Conservation (phyloP, 2,888 invertebrate species). For the Linhomoeus sp. region DNA sequence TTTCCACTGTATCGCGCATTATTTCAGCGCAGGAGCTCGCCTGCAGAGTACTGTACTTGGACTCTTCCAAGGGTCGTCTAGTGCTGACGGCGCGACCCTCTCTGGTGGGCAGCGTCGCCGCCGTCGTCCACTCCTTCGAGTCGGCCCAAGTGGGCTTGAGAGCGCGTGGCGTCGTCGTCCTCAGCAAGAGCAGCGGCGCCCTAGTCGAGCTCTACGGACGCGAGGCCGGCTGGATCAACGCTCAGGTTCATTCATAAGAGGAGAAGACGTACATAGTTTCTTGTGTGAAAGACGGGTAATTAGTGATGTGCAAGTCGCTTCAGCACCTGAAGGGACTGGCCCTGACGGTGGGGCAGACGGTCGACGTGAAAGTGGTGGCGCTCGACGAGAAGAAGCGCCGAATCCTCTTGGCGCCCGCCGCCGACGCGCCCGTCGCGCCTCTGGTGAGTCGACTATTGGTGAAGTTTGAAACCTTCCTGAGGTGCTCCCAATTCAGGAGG, state of each 20-base stretch:
- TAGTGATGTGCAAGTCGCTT: too few relatives aligned
- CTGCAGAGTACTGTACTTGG: not conserved
- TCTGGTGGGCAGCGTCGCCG: constrained; percentile 1
- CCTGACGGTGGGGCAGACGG: not conserved
- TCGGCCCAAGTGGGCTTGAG: not conserved
- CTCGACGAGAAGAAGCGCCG: not conserved
- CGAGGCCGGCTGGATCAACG: not conserved
- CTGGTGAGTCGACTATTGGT: too few relatives aligned
- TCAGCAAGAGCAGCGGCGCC: not conserved
- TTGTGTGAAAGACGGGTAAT: too few relatives aligned
- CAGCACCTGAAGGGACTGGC: too few relatives aligned
- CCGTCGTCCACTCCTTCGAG: not conserved
- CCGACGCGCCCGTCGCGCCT: too few relatives aligned
- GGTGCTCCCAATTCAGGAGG: too few relatives aligned
- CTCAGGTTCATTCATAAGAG: not conserved
- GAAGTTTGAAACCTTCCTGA: too few relatives aligned
- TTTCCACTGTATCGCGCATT: too few relatives aligned
- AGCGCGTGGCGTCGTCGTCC: not conserved
- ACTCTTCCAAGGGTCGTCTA: not conserved
- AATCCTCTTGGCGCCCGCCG: not conserved
- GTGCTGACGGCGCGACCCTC: constrained; percentile 9
- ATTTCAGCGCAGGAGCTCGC: not conserved
- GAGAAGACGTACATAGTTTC: too few relatives aligned
- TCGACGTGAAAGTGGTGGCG: not conserved
- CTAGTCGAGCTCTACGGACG: not conserved